Evolutionary conservation across 2,797 vertebrate genomes (phyloP).

Genomic region (Gadopsis bispinosus): DNA sequence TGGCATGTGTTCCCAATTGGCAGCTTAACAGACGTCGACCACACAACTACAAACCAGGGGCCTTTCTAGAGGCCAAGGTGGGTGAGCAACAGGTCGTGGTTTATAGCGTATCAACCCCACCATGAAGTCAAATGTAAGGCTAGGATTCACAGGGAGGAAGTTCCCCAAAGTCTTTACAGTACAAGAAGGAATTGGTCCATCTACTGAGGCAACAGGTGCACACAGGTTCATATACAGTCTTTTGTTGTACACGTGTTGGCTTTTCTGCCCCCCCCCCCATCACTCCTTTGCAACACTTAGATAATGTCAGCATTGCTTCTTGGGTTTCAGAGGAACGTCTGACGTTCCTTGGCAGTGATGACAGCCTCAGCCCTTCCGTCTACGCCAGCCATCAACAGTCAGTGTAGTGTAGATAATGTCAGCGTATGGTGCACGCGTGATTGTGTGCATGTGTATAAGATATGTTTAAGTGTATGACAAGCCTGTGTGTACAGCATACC

Average conservation of each 20-base stretch:
- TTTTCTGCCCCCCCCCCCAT: slow-evolving; percentile 10
- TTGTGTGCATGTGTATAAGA: slow-evolving; percentile 9
- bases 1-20: slow-evolving; percentile 80
- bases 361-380: slow-evolving; percentile 30
- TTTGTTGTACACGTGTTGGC: slow-evolving; percentile 19
- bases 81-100: slow-evolving; percentile 46
- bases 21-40: slow-evolving; percentile 68
- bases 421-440: slow-evolving; percentile 12
- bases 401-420: background rate
- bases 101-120: slow-evolving; percentile 36
- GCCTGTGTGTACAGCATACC: slow-evolving; percentile 21
- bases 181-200: background rate
- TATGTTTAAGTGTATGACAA: slow-evolving; percentile 13
- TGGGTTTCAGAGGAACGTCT: slow-evolving; percentile 67
- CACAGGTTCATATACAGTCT: slow-evolving; percentile 27
- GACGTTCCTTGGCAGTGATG: slow-evolving; percentile 54
- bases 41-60: slow-evolving; percentile 67
- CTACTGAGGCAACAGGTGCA: slow-evolving; percentile 14
- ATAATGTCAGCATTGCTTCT: slow-evolving; percentile 68
- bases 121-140: slow-evolving; percentile 5
- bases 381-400: slow-evolving; percentile 30
- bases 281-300: slow-evolving; percentile 31
- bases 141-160: background rate
- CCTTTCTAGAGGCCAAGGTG: slow-evolving; percentile 51
- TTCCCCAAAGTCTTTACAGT: background rate